Evolutionary conservation across 2,113 vertebrate genomes (phyloP).

Genomic region (Fregata magnificens): DNA sequence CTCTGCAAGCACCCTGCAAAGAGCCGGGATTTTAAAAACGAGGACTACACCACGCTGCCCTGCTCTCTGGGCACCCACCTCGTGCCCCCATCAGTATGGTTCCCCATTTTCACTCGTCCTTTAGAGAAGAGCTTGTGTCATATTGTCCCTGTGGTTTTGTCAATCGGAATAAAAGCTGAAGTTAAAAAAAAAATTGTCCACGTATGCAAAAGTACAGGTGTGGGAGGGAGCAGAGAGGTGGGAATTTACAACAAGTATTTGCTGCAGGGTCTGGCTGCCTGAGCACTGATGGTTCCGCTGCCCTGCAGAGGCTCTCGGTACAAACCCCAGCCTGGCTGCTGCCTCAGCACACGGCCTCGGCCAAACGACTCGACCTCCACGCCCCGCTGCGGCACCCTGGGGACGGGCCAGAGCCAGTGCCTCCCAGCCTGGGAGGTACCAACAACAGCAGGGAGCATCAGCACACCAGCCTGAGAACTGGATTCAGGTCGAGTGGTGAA

Average conservation of each 20-base stretch:
- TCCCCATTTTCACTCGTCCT: not conserved
- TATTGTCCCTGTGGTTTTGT: not conserved
- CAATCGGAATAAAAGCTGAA: not conserved
- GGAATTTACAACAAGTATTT: not conserved
- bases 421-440: not conserved
- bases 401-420: not conserved
- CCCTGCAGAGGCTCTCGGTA: not conserved
- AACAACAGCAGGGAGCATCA: not conserved
- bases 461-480: not conserved
- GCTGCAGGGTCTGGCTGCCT: not conserved
- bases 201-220: not conserved
- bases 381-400: not conserved
- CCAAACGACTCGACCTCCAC: not conserved
- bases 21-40: not conserved
- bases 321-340: not conserved
- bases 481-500: not conserved
- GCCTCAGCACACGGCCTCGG: not conserved
- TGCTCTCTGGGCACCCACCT: not conserved
- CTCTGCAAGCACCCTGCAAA: not conserved
- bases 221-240: not conserved
- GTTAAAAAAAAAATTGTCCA: not conserved
- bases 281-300: not conserved
- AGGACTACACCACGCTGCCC: not conserved
- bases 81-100: fast-evolving
- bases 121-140: not conserved